A percentile compares a stretch with the other conserved stretches of the same genome.
phyloP scores from a whole-genome alignment of 2,113 vertebrate genomes.

The Centropus unirufus region DNA sequence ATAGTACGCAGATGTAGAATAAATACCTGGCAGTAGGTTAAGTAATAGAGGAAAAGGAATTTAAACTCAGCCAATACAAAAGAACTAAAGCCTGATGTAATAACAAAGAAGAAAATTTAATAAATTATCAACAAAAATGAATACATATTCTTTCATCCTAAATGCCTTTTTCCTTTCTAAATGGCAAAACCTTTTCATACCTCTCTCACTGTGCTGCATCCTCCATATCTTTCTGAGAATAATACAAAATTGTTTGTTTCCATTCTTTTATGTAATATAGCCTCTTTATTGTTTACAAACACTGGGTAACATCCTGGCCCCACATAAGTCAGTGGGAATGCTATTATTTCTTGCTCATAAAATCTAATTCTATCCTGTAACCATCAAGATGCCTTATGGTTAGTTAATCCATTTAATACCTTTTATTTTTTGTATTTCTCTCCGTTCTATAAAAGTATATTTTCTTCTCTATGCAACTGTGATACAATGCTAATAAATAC shows the following conservation, averaged over 20 bases:
- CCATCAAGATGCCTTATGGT: not conserved
- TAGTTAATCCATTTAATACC: not conserved
- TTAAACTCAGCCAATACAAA: not conserved
- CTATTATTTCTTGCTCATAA: not conserved
- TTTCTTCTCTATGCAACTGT: not conserved
- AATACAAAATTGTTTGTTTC: not conserved
- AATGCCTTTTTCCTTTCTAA: not conserved
- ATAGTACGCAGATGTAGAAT: not conserved
- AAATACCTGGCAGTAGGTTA: not conserved
- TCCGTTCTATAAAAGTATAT: not conserved
- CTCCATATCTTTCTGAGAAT: not conserved
- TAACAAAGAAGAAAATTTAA: not conserved
- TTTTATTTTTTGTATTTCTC: not conserved
- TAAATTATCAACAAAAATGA: not conserved
- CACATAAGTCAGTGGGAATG: fast-evolving
- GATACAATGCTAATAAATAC: not conserved
- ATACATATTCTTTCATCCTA: not conserved
- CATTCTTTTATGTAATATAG: not conserved
- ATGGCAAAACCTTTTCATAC: not conserved
- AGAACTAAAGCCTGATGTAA: not conserved
- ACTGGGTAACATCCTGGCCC: not conserved
- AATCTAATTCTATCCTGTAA: not conserved
- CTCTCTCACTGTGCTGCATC: fast-evolving
- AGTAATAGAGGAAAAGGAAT: not conserved
- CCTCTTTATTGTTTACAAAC: not conserved